Percentiles rank a stretch among this genome's conserved stretches.
Evolutionary conservation across 2,113 vertebrate species (phyloP).

Genomic region (Cyprinodon tularosa): DNA sequence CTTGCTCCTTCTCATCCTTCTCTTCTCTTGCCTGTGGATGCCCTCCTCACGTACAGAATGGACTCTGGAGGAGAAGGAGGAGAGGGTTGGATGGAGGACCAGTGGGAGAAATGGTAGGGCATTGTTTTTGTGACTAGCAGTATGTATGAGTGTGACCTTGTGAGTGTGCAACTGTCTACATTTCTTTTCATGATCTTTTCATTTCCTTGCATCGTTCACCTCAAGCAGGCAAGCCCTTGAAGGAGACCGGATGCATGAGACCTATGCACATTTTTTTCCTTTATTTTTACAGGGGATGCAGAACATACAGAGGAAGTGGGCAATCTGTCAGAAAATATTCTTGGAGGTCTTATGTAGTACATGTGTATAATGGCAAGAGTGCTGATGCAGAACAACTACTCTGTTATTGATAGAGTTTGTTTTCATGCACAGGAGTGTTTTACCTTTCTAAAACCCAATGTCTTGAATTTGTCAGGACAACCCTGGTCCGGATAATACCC

Average conservation of each 20-base stretch:
- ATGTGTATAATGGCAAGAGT: neutral
- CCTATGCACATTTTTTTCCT: conserved; percentile 17
- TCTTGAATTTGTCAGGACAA: conserved; percentile 21
- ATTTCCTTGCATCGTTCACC: conserved; percentile 32
- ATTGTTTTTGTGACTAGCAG: conserved; percentile 30
- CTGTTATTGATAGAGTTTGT: conserved; percentile 35
- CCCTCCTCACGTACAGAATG: conserved; percentile 87
- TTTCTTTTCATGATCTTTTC: conserved; percentile 14
- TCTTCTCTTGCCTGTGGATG: conserved; percentile 77
- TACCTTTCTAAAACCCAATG: neutral
- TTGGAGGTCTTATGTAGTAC: conserved; percentile 7
- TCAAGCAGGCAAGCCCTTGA: conserved; percentile 58
- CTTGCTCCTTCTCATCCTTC: conserved; percentile 45
- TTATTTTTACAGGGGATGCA: neutral
- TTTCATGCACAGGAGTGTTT: conserved; percentile 13
- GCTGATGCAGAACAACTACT: neutral
- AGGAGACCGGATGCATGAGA: conserved; percentile 36
- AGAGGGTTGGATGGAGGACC: conserved; percentile 97
- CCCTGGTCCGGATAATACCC: conserved; percentile 29
- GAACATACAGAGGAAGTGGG: conserved; percentile 10
- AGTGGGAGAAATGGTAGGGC: conserved; percentile 98
- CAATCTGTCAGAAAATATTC: conserved; percentile 28
- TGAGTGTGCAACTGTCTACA: conserved; percentile 39
- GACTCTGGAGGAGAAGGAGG: conserved; percentile 89
- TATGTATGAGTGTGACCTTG: conserved; percentile 63